phyloP scores from a whole-genome alignment of 2,888 invertebrate species.

The Acronicta aceris region DNA sequence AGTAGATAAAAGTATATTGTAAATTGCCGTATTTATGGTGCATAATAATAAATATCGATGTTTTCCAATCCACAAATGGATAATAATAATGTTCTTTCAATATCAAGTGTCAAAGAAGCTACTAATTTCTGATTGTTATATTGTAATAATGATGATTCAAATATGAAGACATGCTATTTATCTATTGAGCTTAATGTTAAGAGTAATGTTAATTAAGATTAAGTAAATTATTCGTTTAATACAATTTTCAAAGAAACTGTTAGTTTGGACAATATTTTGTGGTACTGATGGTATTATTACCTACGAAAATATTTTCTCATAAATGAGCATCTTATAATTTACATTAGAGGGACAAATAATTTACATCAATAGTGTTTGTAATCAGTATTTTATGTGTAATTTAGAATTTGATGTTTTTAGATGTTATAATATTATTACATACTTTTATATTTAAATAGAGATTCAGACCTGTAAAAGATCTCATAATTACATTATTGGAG shows the following conservation, averaged over 20 bases:
- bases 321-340: slow-evolving; percentile 34
- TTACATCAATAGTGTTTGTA: slow-evolving; percentile 36
- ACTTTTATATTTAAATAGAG: slow-evolving; percentile 31
- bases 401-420: slow-evolving; percentile 48
- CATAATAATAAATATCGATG: slow-evolving; percentile 53
- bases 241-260: slow-evolving; percentile 25
- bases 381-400: slow-evolving; percentile 62
- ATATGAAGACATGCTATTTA: slow-evolving; percentile 38
- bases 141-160: slow-evolving; percentile 27
- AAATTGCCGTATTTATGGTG: slow-evolving; percentile 71
- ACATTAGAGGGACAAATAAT: slow-evolving; percentile 21
- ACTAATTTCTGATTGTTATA: slow-evolving; percentile 44
- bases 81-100: slow-evolving; percentile 35
- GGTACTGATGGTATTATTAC: slow-evolving; percentile 8
- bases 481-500: slow-evolving; percentile 41
- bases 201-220: slow-evolving; percentile 36
- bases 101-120: slow-evolving; percentile 45
- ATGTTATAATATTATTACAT: slow-evolving; percentile 23
- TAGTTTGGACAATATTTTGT: slow-evolving; percentile 46
- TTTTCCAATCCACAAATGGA: slow-evolving; percentile 50
- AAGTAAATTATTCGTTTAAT: slow-evolving; percentile 28
- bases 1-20: slow-evolving; percentile 64
- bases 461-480: slow-evolving; percentile 50
- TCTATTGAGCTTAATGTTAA: slow-evolving; percentile 54
- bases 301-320: slow-evolving; percentile 30